These are phyloP conservation scores for Neodiprion lecontei DNA, from an alignment of 1,140 invertebrate species.

Conservation along the genomic window DNA sequence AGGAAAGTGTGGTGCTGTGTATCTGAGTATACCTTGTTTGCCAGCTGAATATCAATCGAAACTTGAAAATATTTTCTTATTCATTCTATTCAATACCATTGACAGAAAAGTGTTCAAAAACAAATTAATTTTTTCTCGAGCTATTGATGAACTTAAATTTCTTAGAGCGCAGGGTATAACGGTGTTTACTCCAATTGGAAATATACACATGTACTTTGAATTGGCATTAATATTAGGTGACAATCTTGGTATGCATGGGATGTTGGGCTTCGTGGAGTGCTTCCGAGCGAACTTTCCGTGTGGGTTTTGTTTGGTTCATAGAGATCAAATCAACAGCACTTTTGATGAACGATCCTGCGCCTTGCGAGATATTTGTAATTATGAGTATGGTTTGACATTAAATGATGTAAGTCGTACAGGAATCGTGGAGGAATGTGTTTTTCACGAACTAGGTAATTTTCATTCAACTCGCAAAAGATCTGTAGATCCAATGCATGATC, in stretches of 20 bases:
- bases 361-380: conserved; percentile 27
- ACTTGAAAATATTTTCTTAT: conserved; percentile 40
- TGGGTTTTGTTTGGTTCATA: conserved; percentile 37
- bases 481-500: conserved; percentile 45
- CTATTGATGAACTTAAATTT: conserved; percentile 35
- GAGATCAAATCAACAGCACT: conserved; percentile 25
- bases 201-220: conserved; percentile 32
- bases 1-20: conserved; percentile 37
- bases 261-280: conserved; percentile 41
- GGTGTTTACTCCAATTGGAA: conserved; percentile 20
- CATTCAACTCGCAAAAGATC: conserved; percentile 38
- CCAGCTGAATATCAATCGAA: conserved; percentile 28
- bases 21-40: conserved; percentile 36
- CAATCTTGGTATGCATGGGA: conserved; percentile 42
- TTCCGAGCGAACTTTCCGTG: conserved; percentile 39
- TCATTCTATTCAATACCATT: conserved; percentile 34
- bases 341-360: conserved; percentile 30
- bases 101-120: conserved; percentile 35
- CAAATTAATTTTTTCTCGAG: neutral
- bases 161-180: conserved; percentile 36
- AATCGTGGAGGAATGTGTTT: conserved; percentile 28
- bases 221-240: conserved; percentile 40
- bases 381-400: conserved; percentile 10
- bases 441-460: conserved; percentile 30
- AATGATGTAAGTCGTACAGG: conserved; percentile 20